Evolutionary conservation across 30 jellyfish, hydroid and myxozoan species (phyloP).

Genomic region (Chrysaora quinquecirrha): DNA sequence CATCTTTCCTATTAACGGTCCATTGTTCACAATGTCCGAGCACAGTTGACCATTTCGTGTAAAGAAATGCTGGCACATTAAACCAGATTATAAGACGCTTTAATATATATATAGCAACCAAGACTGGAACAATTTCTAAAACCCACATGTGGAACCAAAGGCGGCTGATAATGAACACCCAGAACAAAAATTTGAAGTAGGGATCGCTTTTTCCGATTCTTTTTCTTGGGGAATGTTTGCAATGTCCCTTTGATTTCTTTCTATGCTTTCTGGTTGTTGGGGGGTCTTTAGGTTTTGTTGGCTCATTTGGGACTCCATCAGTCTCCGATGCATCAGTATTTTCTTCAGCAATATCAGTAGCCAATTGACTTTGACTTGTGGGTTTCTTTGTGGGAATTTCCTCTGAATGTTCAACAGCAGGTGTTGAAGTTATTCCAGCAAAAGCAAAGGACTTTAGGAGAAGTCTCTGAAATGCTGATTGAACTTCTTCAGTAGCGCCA

Average conservation of each 20-base stretch:
- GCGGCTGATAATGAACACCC: constrained; percentile 76
- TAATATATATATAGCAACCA: constrained; percentile 32
- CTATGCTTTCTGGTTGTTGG: constrained; percentile 9
- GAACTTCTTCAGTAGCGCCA: background rate
- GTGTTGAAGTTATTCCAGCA: background rate
- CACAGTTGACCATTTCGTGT: background rate
- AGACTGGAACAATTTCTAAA: constrained; percentile 60
- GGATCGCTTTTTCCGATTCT: constrained; percentile 87
- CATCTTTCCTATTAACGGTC: constrained; percentile 70
- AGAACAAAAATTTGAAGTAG: constrained; percentile 78
- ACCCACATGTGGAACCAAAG: constrained; percentile 76
- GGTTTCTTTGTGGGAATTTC: too few species aligned
- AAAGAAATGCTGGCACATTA: constrained; percentile 23
- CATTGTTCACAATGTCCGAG: constrained; percentile 24
- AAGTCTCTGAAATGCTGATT: background rate
- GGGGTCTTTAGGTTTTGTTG: background rate
- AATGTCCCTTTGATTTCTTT: background rate
- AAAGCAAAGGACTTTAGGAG: background rate
- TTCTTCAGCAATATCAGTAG: too few species aligned
- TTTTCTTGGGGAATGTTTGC: constrained; percentile 30
- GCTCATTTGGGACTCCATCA: background rate
- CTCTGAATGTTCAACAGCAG: too few species aligned
- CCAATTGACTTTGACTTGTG: too few species aligned
- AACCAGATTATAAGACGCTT: constrained; percentile 31
- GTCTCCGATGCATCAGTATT: background rate